Percentiles rank a stretch among this genome's conserved stretches.
phyloP scores from a whole-genome alignment of 2,888 invertebrate genomes.

The Hylaea fasciaria region DNA sequence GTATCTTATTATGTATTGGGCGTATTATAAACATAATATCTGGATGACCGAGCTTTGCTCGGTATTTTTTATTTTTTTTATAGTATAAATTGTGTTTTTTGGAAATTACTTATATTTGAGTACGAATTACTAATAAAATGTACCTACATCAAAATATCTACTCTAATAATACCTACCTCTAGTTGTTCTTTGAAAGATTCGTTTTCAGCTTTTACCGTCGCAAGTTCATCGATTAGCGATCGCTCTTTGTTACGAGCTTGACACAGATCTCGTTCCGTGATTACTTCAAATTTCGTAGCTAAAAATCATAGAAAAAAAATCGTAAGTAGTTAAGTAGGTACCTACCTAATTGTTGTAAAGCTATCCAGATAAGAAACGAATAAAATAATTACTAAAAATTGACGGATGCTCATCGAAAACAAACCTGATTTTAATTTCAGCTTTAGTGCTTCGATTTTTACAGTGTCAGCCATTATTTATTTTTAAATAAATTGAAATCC shows the following conservation, averaged over 20 bases:
- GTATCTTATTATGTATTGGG: no score
- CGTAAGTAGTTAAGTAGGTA: neutral
- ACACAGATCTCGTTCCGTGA: conserved; percentile 52
- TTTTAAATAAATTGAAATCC: no score
- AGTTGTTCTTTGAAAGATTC: conserved; percentile 57
- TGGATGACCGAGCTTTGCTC: no score
- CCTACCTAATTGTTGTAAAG: neutral
- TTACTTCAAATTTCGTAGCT: conserved; percentile 60
- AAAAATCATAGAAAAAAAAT: neutral
- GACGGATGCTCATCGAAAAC: conserved; percentile 8
- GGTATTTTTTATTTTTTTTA: no score
- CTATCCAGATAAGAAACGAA: no score
- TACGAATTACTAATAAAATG: no score
- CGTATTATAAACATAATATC: no score
- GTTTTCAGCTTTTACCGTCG: conserved; percentile 54
- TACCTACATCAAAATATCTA: neutral
- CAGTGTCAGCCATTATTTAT: conserved; percentile 37
- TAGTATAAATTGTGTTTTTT: no score
- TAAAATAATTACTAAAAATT: neutral
- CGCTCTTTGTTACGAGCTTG: conserved; percentile 59
- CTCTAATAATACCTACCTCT: conserved; percentile 49
- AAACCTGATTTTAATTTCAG: conserved; percentile 51
- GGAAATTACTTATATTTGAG: no score
- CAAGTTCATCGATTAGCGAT: conserved; percentile 57
- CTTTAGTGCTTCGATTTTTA: conserved; percentile 45